Percentiles rank a stretch among this genome's conserved stretches.
Evolutionary conservation across 2,797 vertebrate genomes (phyloP).

Genomic region (Pelobates cultripes): DNA sequence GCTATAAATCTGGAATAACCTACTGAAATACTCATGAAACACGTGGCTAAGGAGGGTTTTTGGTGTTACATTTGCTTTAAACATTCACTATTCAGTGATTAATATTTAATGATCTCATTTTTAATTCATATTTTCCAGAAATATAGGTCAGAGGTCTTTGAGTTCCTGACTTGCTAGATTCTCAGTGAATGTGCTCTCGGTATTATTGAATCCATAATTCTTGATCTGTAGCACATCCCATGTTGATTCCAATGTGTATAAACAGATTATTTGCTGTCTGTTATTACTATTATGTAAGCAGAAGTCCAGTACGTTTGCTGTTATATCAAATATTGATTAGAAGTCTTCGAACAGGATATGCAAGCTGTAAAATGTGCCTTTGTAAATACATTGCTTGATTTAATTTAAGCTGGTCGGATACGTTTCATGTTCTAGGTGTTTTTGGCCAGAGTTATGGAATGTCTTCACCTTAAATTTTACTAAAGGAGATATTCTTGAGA

Average conservation of each 20-base stretch:
- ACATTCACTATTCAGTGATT: constrained; percentile 36
- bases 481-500: no score
- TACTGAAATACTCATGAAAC: constrained; percentile 10
- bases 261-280: constrained; percentile 11
- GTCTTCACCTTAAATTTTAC: no score
- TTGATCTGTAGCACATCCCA: not conserved
- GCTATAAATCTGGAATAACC: not conserved
- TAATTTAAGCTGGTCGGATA: no score
- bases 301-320: not conserved
- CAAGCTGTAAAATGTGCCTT: not conserved
- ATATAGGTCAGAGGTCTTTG: constrained; percentile 38
- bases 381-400: not conserved
- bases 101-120: constrained; percentile 48
- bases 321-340: not conserved
- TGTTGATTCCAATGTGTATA: not conserved
- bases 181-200: constrained; percentile 6
- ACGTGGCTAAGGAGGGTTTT: constrained; percentile 11
- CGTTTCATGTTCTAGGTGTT: no score
- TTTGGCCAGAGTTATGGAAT: no score
- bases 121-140: constrained; percentile 50
- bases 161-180: constrained; percentile 18
- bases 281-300: not conserved
- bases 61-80: constrained; percentile 27
- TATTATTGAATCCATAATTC: constrained; percentile 42
- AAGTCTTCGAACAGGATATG: not conserved